These are phyloP conservation scores for Scaptodrosophila lebanonensis DNA, from an alignment of 1,140 invertebrate species.

Conservation along the genomic window DNA sequence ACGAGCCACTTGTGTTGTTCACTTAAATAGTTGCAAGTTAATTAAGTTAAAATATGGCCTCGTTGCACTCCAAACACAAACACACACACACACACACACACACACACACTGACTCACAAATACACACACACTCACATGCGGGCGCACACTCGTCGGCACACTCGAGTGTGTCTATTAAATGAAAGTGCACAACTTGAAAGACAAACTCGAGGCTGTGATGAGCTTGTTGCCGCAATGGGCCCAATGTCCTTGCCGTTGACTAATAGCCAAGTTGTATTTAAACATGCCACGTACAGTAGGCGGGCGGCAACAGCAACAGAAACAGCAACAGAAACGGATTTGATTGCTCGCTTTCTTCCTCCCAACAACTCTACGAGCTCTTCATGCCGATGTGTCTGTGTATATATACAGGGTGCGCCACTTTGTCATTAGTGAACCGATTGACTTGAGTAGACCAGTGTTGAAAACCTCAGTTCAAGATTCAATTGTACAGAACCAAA, in stretches of 20 bases:
- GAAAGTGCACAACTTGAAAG: slow-evolving; percentile 45
- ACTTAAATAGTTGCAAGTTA: slow-evolving; percentile 67
- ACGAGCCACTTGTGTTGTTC: slow-evolving; percentile 55
- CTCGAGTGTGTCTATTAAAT: slow-evolving; percentile 35
- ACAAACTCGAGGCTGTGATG: slow-evolving; percentile 25
- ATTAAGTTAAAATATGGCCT: slow-evolving; percentile 63
- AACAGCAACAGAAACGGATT: slow-evolving; percentile 21
- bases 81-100: neutral
- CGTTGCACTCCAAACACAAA: neutral
- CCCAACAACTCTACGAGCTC: no score
- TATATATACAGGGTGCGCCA: no score
- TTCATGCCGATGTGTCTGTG: no score
- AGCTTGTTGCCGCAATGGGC: slow-evolving; percentile 7
- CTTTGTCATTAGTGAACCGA: no score
- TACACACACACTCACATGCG: neutral
- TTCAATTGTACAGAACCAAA: no score
- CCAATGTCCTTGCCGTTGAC: slow-evolving; percentile 24
- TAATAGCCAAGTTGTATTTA: slow-evolving; percentile 35
- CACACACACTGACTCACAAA: neutral
- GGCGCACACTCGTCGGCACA: no score
- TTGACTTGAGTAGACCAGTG: no score
- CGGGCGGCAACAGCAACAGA: no score
- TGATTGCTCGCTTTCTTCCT: slow-evolving; percentile 17
- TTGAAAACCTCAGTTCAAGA: no score
- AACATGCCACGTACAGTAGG: slow-evolving; percentile 4